These are phyloP conservation scores for Siniperca knerii DNA, from an alignment of 2,113 vertebrate genomes.

Conservation along the genomic window DNA sequence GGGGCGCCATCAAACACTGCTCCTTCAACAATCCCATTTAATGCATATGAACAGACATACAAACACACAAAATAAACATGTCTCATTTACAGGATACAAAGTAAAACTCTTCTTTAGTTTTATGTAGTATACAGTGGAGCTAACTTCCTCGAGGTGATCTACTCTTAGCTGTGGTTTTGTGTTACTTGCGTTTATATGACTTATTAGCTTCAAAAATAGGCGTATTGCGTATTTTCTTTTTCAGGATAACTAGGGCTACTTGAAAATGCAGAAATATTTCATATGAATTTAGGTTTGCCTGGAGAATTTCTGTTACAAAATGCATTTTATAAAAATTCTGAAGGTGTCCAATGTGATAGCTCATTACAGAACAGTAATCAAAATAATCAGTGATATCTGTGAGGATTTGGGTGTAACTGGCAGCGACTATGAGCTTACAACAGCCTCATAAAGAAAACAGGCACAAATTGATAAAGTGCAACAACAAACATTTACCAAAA, in stretches of 20 bases:
- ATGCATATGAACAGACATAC: background rate
- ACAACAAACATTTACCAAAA: background rate
- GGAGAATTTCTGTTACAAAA: background rate
- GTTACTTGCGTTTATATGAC: background rate
- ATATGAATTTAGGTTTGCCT: background rate
- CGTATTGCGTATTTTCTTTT: background rate
- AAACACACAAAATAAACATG: background rate
- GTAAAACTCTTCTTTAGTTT: background rate
- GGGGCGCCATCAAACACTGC: background rate
- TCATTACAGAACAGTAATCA: background rate
- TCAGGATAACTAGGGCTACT: background rate
- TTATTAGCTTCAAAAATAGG: background rate
- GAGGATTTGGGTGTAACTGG: background rate
- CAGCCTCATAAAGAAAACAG: background rate
- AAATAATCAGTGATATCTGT: background rate
- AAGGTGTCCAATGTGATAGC: background rate
- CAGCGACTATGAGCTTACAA: background rate
- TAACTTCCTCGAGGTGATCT: background rate
- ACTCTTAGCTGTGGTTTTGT: background rate
- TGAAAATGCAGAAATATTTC: background rate
- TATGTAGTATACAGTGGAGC: background rate
- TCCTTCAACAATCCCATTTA: slow-evolving; percentile 12
- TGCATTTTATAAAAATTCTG: background rate
- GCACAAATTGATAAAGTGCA: background rate
- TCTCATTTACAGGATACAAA: background rate